Percentiles rank a stretch among this genome's conserved stretches.
Evolutionary conservation across 35 echinoderm and acorn worm genomes (phyloP).

Genomic region (Nesometra sesokonis): DNA sequence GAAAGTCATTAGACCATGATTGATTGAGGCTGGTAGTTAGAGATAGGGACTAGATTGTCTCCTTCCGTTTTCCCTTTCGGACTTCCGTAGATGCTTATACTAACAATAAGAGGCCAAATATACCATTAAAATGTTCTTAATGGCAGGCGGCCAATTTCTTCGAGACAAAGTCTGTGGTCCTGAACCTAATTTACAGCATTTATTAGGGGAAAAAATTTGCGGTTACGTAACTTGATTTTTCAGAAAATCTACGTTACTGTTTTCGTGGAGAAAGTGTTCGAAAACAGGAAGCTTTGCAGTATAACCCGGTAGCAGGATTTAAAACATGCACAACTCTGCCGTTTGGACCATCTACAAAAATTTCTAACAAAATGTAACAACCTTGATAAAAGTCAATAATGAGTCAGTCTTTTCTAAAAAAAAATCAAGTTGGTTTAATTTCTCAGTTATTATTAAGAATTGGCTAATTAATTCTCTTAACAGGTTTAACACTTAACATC

Average conservation of each 20-base stretch:
- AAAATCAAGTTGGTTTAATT: too few species aligned
- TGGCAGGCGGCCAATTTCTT: neutral
- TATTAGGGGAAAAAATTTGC: neutral
- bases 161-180: neutral
- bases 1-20: neutral
- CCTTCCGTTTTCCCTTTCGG: neutral
- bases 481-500: too few species aligned
- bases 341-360: too few species aligned
- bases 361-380: too few species aligned
- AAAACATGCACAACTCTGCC: too few species aligned
- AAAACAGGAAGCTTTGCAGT: neutral
- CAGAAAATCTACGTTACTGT: neutral
- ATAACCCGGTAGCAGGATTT: too few species aligned
- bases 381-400: too few species aligned
- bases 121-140: neutral
- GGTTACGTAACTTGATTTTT: neutral
- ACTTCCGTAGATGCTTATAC: neutral
- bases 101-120: neutral
- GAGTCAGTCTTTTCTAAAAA: too few species aligned
- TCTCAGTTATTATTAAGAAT: too few species aligned
- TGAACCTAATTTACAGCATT: neutral
- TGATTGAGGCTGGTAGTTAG: neutral
- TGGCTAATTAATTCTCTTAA: too few species aligned
- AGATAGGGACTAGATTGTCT: neutral
- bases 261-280: neutral